Evolutionary conservation across 1,140 invertebrate genomes (phyloP), one percentile per base, ranked within the genome.

Genomic region (Araneus ventricosus): DNA sequence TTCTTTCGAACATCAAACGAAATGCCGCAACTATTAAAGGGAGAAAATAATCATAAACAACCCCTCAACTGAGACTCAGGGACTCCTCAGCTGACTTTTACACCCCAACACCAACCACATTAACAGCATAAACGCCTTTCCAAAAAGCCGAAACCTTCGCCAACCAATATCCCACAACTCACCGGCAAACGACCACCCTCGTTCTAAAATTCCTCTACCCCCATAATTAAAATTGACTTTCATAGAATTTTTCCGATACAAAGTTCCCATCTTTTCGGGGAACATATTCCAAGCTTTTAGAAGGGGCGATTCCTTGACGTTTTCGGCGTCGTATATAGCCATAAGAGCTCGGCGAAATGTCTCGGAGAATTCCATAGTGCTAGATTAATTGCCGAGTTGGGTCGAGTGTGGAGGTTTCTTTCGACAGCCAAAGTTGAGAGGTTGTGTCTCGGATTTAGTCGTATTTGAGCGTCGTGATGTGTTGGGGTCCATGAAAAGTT

Each of bases 201-300:
- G 45, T 52, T 27, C n/a, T 6, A 67, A 67, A 80, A 80, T 41
- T 41, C 22, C 75, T 17, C 75, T 24, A 27, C 34, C 75, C 75
- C 39, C 75, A n/a, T 80, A 80, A 80, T 80, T 80, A 80, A 80
- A 80, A 80, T 41, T 34, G 22, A 17, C n/a, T 24, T 4, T 22
- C 27, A 37, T 41, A 80, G 22, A 80, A 37, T 41, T 37, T 80
- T 80, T 41, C n/a, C 75, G 39, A 24, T 39, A 80, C 34, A 80
- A 39, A 80, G 17, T 22, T 24, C 75, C 3, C 39, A 37, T 41
- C 75, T 80, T 80, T 80, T 80, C 34, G 14, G 22, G 17, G 34
- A 41, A 41, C 22, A 24, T 37, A 67, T 67, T 27, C 61, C 24
- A 5, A 24, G 27, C 5, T 7, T 27, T n/a, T 67, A 27, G 27